A percentile compares a stretch with the other conserved stretches of the same genome.
phyloP scores from a whole-genome alignment of 2,888 invertebrate genomes.

The Aricia artaxerxes region DNA sequence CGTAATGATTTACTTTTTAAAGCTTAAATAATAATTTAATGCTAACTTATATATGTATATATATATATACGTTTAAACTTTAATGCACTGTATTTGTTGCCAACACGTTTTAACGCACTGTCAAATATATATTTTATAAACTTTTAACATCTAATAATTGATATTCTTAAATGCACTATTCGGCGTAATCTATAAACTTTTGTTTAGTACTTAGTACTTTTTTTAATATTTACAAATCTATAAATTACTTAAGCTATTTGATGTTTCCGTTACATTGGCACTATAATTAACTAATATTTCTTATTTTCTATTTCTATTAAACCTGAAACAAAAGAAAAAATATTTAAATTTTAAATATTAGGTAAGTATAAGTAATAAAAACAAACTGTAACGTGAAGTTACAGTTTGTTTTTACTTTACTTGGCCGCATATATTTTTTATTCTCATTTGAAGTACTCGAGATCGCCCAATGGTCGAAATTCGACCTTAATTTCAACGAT shows the following conservation, averaged over 20 bases:
- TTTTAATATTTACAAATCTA: slow-evolving; percentile 13
- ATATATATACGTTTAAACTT: not conserved
- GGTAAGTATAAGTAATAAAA: not conserved
- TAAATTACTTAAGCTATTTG: slow-evolving; percentile 13
- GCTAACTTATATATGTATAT: too few species aligned
- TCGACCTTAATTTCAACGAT: too few species aligned
- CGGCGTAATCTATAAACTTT: not conserved
- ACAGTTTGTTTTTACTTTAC: too few species aligned
- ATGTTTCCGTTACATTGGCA: slow-evolving; percentile 30
- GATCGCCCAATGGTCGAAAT: too few species aligned
- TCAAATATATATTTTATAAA: not conserved
- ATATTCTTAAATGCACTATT: not conserved
- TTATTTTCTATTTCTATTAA: not conserved
- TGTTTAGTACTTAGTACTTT: not conserved
- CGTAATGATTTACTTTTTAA: not conserved
- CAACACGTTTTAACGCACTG: not conserved
- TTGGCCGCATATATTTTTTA: too few species aligned
- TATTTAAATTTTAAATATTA: not conserved
- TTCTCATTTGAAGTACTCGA: not conserved
- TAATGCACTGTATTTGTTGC: not conserved
- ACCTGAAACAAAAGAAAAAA: slow-evolving; percentile 24
- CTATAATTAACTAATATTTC: slow-evolving; percentile 7
- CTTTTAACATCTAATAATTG: not conserved
- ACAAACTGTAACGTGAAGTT: too few species aligned
- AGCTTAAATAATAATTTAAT: not conserved